Percentiles rank a stretch among this genome's conserved stretches.
Evolutionary conservation across 2,888 invertebrate species (phyloP).

Genomic region (Ormyrus pomaceus): DNA sequence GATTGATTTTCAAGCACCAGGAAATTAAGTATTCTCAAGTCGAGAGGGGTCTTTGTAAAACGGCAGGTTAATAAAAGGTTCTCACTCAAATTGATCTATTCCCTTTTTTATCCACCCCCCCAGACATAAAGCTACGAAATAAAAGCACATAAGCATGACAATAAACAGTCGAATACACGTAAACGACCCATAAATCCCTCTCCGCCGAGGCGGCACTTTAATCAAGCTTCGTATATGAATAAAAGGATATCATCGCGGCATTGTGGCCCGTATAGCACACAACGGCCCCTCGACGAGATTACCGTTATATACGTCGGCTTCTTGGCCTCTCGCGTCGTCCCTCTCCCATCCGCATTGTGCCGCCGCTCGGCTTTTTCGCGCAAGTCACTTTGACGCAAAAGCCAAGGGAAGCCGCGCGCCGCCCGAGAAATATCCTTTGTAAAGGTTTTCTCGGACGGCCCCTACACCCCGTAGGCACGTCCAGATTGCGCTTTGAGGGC

Average conservation of each 20-base stretch:
- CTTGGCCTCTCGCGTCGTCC: conserved; percentile 2
- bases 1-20: no score
- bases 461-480: background rate
- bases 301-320: conserved; percentile 11
- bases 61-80: no score
- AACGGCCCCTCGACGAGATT: conserved; percentile 31
- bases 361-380: conserved; percentile 5
- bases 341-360: background rate
- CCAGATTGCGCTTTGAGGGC: background rate
- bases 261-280: background rate
- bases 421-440: background rate
- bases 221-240: background rate
- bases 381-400: conserved; percentile 16
- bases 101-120: no score
- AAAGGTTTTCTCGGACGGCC: background rate
- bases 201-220: background rate
- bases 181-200: no score
- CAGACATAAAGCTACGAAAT: no score
- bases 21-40: no score
- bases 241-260: conserved; percentile 16
- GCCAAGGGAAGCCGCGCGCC: background rate
- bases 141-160: no score
- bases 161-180: no score
- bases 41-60: no score
- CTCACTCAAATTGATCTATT: no score